Percentiles rank a stretch among this genome's conserved stretches.
These are phyloP conservation scores for Amorpha juglandis DNA, from an alignment of 2,888 invertebrate species.

Conservation along the genomic window DNA sequence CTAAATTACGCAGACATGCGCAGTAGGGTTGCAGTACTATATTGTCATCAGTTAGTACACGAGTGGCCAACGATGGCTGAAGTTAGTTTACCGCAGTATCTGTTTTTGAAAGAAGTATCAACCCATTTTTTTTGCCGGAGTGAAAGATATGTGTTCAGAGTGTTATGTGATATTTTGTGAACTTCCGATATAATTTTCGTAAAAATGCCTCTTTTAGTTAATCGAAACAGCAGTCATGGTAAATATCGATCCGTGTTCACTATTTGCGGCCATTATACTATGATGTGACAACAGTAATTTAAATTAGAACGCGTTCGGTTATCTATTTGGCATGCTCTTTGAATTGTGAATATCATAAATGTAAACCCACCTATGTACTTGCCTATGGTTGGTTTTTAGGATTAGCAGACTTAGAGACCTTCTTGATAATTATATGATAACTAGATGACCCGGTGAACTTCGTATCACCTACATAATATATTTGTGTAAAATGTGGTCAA, in stretches of 20 bases:
- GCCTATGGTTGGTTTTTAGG: too few species aligned
- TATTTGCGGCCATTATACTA: conserved; percentile 64
- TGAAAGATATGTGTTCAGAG: conserved; percentile 63
- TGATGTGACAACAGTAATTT: too few species aligned
- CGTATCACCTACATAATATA: too few species aligned
- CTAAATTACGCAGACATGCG: conserved; percentile 78
- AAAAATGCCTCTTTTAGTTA: conserved; percentile 75
- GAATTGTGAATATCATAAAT: too few species aligned
- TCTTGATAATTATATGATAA: too few species aligned
- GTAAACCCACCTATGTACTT: too few species aligned
- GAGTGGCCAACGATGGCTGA: conserved; percentile 69
- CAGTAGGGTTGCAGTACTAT: conserved; percentile 65
- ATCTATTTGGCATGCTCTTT: too few species aligned
- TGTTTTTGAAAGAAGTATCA: conserved; percentile 44
- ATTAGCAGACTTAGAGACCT: too few species aligned
- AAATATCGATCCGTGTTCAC: conserved; percentile 73
- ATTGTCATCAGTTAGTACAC: conserved; percentile 58
- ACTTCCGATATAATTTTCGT: conserved; percentile 29
- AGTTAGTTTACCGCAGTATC: conserved; percentile 56
- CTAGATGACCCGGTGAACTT: too few species aligned
- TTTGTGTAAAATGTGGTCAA: too few species aligned
- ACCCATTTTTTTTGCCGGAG: conserved; percentile 40
- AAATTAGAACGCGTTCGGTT: too few species aligned
- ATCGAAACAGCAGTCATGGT: conserved; percentile 72
- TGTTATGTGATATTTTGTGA: conserved; percentile 61